Conservation (phyloP, 2,797 vertebrate species). For the Megalops cyprinoides region DNA sequence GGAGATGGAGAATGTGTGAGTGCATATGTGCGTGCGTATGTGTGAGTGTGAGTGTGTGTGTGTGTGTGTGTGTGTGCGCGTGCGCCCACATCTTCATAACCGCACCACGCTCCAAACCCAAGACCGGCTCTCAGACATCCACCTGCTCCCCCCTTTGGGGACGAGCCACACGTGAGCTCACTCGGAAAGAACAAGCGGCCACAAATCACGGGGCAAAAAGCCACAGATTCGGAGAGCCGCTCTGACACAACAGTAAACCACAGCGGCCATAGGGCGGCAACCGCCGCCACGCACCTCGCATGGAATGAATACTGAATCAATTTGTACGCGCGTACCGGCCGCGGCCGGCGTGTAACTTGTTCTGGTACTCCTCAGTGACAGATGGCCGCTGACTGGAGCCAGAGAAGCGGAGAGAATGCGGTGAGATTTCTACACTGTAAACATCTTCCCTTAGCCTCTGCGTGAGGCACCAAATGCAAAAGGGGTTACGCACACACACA, state of each 20-base stretch:
- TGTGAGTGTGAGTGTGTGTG: not conserved
- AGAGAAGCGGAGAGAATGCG: not conserved
- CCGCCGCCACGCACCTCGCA: not conserved
- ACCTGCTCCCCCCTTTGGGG: not conserved
- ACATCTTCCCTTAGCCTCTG: too few relatives aligned
- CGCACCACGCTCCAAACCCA: not conserved
- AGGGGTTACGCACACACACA: not conserved
- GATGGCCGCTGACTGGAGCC: not conserved
- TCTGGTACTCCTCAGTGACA: not conserved
- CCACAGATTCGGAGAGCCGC: too few relatives aligned
- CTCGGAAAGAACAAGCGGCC: not conserved
- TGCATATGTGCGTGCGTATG: not conserved
- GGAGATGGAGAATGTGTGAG: not conserved
- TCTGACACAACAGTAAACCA: too few relatives aligned
- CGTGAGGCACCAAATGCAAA: not conserved
- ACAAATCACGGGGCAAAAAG: too few relatives aligned
- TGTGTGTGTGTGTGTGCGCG: not conserved
- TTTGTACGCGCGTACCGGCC: not conserved
- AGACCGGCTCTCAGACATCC: too few relatives aligned
- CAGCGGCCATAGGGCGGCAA: not conserved
- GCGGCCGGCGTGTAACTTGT: not conserved
- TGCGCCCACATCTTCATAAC: not conserved
- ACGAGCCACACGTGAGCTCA: not conserved
- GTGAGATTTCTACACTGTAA: not conserved
- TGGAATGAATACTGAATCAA: not conserved